Evolutionary conservation across 2,888 invertebrate species (phyloP).

Genomic region (Eugnorisma glareosa): DNA sequence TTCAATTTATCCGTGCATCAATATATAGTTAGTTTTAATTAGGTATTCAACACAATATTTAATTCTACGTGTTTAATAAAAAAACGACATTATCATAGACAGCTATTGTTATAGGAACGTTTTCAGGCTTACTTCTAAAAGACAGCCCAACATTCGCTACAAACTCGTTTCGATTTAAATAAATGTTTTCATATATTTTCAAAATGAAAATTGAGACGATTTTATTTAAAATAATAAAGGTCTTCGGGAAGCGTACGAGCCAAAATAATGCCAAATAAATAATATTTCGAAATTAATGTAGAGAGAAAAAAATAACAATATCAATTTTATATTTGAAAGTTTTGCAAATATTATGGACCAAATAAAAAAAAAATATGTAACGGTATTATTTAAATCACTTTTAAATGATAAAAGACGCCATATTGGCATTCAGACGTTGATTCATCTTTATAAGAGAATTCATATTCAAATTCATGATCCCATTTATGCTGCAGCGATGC

Average conservation of each 20-base stretch:
- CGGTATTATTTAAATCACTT: constrained; percentile 24
- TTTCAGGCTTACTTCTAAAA: constrained; percentile 49
- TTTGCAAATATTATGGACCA: constrained; percentile 51
- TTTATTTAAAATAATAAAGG: too few species aligned
- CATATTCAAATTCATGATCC: constrained; percentile 22
- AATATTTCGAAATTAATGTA: not conserved
- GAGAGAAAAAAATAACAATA: not conserved
- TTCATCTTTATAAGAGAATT: constrained; percentile 14
- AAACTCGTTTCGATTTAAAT: constrained; percentile 23
- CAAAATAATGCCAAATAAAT: constrained; percentile 50
- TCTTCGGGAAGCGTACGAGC: not conserved
- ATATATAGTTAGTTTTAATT: constrained; percentile 36
- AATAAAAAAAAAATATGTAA: constrained; percentile 24
- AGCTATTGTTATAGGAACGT: constrained; percentile 34
- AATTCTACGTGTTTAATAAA: constrained; percentile 33
- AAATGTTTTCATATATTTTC: constrained; percentile 30
- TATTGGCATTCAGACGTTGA: constrained; percentile 15
- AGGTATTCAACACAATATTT: constrained; percentile 30
- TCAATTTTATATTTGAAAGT: constrained; percentile 27
- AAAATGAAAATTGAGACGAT: too few species aligned
- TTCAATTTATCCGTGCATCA: constrained; percentile 33
- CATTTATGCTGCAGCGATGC: constrained; percentile 5
- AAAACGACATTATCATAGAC: constrained; percentile 21
- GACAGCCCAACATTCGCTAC: constrained; percentile 26
- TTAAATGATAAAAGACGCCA: constrained; percentile 18